Base-by-base conservation (phyloP, 2,113 vertebrate species). In the Halcyon senegalensis region DNA sequence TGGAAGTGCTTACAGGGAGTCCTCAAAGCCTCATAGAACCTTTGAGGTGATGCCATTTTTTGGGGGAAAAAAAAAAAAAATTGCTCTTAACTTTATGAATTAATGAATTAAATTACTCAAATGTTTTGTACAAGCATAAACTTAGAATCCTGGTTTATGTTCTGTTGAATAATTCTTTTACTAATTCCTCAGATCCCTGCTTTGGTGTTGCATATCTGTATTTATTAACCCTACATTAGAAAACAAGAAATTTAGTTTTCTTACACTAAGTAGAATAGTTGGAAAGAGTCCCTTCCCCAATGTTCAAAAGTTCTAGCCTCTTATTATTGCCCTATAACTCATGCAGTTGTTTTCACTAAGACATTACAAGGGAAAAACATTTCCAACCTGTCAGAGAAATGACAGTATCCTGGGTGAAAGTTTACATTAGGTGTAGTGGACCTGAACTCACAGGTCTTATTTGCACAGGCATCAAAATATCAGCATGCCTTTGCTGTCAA, bases 371-470 rank as follows among this genome's bases (percentile, higher is more conserved):
- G 5, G 3, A 53, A 89, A 90, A 76, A 16, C 10, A 35, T 64
- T 56, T 55, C 3, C 30, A 88, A 70, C 70, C 28, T 3, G 1
- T 46, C 75, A 74, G 16, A 88, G 50, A 74, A 66, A 43, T 43
- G 12, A 16, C 35, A 50, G 33, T 5, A 44, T 63, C 28, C 37
- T 0, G 0, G 25, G 35, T 85, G 27, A 51, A 77, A 86, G 28
- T 74, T 88, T 59, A 48, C 0, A 0, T 1, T 17, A 44, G 27
- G 30, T 1, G 1, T 11, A 51, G 55, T 3, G 25, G 41, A 80
- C 46, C 51, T 8, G 4, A 7, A 86, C 31, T 33, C 5, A 0
- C 3, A 11, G 58, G 24, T 84, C 27, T 78, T 86, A 51, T 41
- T 78, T 86, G 31, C 64, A 46, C 16, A 70, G 25, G 17, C 37